Evolutionary conservation across 2,888 invertebrate species (phyloP).

Genomic region (Sympetrum striolatum): DNA sequence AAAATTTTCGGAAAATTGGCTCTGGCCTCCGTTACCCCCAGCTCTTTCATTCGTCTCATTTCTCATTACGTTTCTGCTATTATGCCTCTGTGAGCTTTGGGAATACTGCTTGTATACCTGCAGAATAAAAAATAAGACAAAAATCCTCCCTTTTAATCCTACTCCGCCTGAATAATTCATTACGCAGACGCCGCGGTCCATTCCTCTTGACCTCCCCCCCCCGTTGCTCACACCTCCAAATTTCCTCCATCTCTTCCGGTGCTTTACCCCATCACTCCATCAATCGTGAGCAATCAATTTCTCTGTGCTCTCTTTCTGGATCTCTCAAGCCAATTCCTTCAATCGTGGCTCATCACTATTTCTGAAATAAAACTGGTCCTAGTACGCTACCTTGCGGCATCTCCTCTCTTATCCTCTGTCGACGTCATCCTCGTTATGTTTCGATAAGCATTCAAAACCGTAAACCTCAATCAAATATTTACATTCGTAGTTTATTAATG

Average conservation of each 20-base stretch:
- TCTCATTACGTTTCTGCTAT: not conserved
- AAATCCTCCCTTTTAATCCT: not conserved
- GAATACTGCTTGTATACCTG: not conserved
- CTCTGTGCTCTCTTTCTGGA: not conserved
- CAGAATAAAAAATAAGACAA: not conserved
- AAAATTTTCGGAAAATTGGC: not conserved
- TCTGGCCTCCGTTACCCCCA: not conserved
- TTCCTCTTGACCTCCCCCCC: not conserved
- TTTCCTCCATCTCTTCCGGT: not conserved
- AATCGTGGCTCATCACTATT: not conserved
- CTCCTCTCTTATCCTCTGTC: not conserved
- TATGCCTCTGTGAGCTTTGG: not conserved
- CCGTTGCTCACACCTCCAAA: not conserved
- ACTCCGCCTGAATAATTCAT: conserved; percentile 12
- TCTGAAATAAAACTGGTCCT: not conserved
- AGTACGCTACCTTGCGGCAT: not conserved
- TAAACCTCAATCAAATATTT: too few species aligned
- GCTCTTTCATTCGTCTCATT: not conserved
- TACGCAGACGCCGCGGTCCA: not conserved
- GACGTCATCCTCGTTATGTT: too few species aligned
- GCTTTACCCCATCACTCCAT: not conserved
- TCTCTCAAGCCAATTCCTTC: not conserved
- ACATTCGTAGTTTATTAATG: too few species aligned
- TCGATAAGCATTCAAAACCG: too few species aligned
- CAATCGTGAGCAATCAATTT: not conserved